These are phyloP conservation scores for Esperia sulphurella DNA, from an alignment of 2,888 invertebrate genomes.

Conservation along the genomic window DNA sequence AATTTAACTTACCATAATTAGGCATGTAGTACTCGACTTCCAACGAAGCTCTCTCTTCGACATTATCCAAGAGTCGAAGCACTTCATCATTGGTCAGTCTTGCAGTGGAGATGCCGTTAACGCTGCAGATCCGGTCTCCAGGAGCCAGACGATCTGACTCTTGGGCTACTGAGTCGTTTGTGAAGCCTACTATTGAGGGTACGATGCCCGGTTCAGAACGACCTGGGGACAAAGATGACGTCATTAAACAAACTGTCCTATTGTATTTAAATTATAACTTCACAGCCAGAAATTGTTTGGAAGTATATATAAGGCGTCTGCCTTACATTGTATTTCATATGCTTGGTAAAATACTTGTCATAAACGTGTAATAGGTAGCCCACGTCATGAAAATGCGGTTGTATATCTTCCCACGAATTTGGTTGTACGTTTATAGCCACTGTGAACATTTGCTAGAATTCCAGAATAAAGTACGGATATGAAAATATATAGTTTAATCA, in stretches of 20 bases:
- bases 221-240: slow-evolving; percentile 60
- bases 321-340: no score
- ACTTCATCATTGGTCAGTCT: slow-evolving; percentile 89
- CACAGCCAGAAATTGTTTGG: no score
- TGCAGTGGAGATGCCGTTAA: slow-evolving; percentile 89
- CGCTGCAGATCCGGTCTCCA: slow-evolving; percentile 88
- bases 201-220: slow-evolving; percentile 83
- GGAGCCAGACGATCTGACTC: slow-evolving; percentile 88
- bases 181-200: slow-evolving; percentile 83
- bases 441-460: no score
- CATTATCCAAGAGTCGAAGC: slow-evolving; percentile 85
- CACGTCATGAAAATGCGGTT: no score
- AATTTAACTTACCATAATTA: slow-evolving; percentile 86
- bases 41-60: slow-evolving; percentile 85
- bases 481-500: no score
- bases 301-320: no score
- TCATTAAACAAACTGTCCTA: background rate
- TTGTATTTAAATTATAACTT: no score
- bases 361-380: no score
- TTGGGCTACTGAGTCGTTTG: slow-evolving; percentile 84
- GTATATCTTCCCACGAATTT: no score
- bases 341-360: no score
- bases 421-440: no score
- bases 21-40: slow-evolving; percentile 92
- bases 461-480: no score